Base-by-base conservation (phyloP, 2,797 vertebrate species). In the Pangasius sanitwongsei region DNA sequence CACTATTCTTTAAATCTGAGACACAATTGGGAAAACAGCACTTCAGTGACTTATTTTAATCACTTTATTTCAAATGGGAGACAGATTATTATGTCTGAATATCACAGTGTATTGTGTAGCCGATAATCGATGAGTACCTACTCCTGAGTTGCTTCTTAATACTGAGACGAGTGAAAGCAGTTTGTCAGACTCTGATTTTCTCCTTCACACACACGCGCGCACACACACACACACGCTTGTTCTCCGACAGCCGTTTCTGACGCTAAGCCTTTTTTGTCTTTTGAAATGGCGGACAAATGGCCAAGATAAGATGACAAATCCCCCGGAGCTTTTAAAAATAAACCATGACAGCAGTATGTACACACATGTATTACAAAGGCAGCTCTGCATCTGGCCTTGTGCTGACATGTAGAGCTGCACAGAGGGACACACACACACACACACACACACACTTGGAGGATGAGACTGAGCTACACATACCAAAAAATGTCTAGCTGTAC, bases 261-360 rank as follows among this genome's bases (percentile, higher is more conserved):
- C 91, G 87, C 90, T 93, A 93, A 95, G 95, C 95, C 92, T 95
- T 94, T 44, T 95, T 96, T 95, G 95, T 95, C 94, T 94, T 95
- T 96, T 96, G 93, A 96, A 96, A 96, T 94, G 94, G 94, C 93
- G 95, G 95, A 96, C 95, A 95, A 96, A 95, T 94, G 94, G 93
- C 93, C 92, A 92, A 95, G 95, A 96, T 96, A 96, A 96, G 95
- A 96, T 95, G 95, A 95, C 95, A 95, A 96, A 95, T 95, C 94
- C 95, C 93, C 80, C 69, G 69, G 91, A 87, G 90, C 93, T 94
- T 95, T 95, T 96, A 96, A 95, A 96, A 96, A 97, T 96, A 96
- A 96, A 95, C 94, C 92, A 69, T 85, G 83, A 87, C 82, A 75
- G 86, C 44, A 83, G 61, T 87, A 87, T 80, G 84, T 59, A 80